These are phyloP conservation scores for Myzus persicae DNA, from an alignment of 1,140 invertebrate species.

Conservation along the genomic window DNA sequence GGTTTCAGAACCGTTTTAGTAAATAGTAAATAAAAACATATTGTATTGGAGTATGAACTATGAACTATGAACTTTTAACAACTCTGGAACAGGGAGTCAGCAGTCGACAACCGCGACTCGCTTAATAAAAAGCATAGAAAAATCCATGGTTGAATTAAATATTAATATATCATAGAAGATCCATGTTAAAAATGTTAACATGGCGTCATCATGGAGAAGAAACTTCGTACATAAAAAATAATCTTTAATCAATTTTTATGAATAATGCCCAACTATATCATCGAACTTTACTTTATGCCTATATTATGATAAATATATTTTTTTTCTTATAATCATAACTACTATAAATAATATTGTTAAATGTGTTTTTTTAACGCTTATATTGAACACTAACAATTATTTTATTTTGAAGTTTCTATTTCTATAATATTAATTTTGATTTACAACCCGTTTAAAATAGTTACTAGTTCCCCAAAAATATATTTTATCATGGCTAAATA, in stretches of 20 bases:
- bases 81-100: too few relatives aligned
- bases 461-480: too few relatives aligned
- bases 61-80: neutral
- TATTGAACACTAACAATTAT: neutral
- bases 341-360: neutral
- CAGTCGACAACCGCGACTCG: too few relatives aligned
- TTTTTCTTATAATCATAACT: neutral
- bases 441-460: too few relatives aligned
- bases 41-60: neutral
- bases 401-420: neutral
- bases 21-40: neutral
- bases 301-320: neutral
- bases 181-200: constrained; percentile 19
- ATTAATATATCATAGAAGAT: neutral
- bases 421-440: neutral
- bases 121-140: neutral
- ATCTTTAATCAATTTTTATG: neutral
- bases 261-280: neutral
- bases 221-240: neutral
- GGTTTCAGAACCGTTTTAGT: neutral
- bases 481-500: too few relatives aligned
- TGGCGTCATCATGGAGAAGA: constrained; percentile 44
- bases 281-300: too few relatives aligned
- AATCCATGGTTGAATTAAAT: too few relatives aligned
- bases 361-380: neutral